Evolutionary conservation across 2,113 vertebrate genomes (phyloP), one percentile per base, ranked within the genome.

Genomic region (Echinops telfairi): DNA sequence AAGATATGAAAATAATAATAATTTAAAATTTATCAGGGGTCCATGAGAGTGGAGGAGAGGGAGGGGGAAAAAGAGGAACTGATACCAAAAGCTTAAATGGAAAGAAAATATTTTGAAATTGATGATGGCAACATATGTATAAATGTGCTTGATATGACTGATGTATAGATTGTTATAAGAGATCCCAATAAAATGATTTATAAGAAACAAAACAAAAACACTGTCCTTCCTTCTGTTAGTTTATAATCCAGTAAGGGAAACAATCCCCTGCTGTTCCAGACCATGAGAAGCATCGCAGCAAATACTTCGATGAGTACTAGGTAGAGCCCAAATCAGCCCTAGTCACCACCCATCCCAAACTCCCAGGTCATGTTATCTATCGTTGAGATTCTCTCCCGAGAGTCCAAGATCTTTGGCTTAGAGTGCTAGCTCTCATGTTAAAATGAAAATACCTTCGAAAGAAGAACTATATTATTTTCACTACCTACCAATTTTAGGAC

Each of bases 371-470:
- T n/a, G 20, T 62, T n/a, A 38, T 31, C 71, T 53, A 3, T 57
- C 66, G 66, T 64, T 83, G n/a, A 33, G 36, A 86, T 40, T 60
- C 73, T 36, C 25, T 27, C 31, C 57, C 20, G 25, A 73, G 71
- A n/a, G 25, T 36, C 25, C 57, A 38, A 71, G 31, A 33, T 43
- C 29, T 84, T 75, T 23, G 1, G 33, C 38, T 62, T 80, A 88
- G 90, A n/a, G 38, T 80, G 43, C 19, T 91, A 22, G 66, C 82
- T 82, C 29, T 89, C 83, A 79, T 57, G 36, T 87, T 91, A 81
- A 92, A 89, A 93, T 58, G 27, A 71, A 94, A 90, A 94, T 66
- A 75, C 27, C 25, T 53, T 29, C 57, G 2, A 95, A 16, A 83
- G 40, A 83, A 92, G 43, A 92, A 31, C 31, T 3, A 78, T 19